Conservation (phyloP, 2,113 vertebrate species). For the Tachuris rubrigastra region DNA sequence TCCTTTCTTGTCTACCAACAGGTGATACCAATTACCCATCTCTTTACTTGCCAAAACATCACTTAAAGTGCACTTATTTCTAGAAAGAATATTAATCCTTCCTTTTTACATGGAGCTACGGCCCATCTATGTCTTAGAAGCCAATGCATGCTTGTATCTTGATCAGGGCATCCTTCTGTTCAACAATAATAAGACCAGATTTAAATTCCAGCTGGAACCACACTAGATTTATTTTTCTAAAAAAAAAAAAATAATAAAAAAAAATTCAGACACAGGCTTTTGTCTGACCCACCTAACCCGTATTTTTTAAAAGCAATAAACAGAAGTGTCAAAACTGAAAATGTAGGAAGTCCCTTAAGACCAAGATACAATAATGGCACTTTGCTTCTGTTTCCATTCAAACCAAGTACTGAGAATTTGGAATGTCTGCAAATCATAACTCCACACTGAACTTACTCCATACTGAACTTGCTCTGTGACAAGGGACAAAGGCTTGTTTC, state of each 20-base stretch:
- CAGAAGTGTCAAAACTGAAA: not conserved
- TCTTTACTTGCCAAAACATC: conserved; percentile 26
- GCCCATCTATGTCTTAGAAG: not conserved
- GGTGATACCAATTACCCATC: conserved; percentile 5
- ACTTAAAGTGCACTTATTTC: not conserved
- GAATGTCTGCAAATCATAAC: not conserved
- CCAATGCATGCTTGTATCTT: not conserved
- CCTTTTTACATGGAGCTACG: not conserved
- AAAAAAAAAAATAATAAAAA: not conserved
- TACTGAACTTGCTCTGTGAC: not conserved
- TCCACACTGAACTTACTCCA: not conserved
- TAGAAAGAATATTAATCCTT: not conserved
- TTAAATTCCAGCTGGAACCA: not conserved
- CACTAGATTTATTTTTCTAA: not conserved
- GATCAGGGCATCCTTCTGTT: not conserved
- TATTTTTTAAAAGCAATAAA: not conserved
- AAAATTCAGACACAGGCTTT: not conserved
- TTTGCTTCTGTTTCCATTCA: not conserved
- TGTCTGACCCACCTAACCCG: not conserved
- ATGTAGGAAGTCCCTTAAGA: not conserved
- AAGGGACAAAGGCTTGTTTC: not conserved
- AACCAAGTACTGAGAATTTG: not conserved
- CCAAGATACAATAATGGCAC: not conserved
- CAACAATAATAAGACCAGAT: not conserved
- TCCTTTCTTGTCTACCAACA: not conserved